These are phyloP conservation scores for Hydrocynus forskahlii DNA, from an alignment of 2,797 vertebrate genomes.

Conservation along the genomic window DNA sequence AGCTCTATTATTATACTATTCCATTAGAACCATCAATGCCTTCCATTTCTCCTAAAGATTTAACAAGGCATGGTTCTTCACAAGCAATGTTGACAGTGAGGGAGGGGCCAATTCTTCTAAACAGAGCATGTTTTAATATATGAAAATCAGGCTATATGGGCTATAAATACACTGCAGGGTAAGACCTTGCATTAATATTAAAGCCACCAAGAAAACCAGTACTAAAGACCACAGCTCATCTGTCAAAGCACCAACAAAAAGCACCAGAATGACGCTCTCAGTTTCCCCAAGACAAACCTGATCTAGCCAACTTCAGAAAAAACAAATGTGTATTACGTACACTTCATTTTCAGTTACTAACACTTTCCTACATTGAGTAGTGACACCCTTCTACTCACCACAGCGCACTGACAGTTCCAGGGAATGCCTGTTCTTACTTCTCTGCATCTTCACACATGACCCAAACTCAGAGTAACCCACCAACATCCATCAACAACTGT, in stretches of 20 bases:
- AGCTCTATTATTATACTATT: no score
- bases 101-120: background rate
- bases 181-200: background rate
- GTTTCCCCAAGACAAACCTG: background rate
- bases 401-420: background rate
- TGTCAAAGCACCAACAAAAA: background rate
- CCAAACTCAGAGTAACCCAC: slow-evolving; percentile 1
- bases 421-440: background rate
- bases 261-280: background rate
- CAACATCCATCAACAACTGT: background rate
- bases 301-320: background rate
- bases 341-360: no score
- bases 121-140: background rate
- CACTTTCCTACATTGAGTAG: no score
- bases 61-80: background rate
- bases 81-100: background rate
- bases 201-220: background rate
- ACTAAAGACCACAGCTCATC: background rate
- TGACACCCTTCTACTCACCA: slow-evolving; percentile 6
- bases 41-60: background rate
- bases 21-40: background rate
- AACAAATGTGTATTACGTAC: background rate
- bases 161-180: background rate
- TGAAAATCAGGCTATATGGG: background rate
- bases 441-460: slow-evolving; percentile 10